Conservation (phyloP, 2,797 vertebrate genomes). For the Anolis apletophallus region DNA sequence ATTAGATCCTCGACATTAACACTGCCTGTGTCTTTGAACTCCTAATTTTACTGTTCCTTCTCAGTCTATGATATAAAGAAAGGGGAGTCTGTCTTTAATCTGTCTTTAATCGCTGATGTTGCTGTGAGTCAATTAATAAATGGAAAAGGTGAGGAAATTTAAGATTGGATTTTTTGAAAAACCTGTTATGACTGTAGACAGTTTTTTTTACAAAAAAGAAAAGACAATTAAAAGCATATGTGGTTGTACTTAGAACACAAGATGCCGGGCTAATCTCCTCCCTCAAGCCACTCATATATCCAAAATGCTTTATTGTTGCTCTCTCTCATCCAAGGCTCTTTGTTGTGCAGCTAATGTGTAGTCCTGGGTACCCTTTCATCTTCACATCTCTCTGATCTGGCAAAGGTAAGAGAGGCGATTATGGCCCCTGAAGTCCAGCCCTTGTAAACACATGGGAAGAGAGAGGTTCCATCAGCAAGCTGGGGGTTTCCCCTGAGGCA, state of each 20-base stretch:
- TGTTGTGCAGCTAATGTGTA: slow-evolving; percentile 73
- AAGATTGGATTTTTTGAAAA: not conserved
- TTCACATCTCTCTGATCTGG: slow-evolving; percentile 60
- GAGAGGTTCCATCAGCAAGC: not conserved
- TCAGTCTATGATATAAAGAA: not conserved
- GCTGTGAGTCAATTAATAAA: not conserved
- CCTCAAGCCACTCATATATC: slow-evolving; percentile 60
- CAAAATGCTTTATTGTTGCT: slow-evolving; percentile 68
- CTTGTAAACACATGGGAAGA: not conserved
- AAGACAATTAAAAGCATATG: not conserved
- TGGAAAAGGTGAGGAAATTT: not conserved
- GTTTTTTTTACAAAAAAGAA: not conserved
- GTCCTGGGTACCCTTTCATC: slow-evolving; percentile 73
- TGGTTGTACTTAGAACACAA: not conserved
- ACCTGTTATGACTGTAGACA: not conserved
- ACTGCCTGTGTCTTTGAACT: not conserved
- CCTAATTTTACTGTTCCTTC: slow-evolving; percentile 2
- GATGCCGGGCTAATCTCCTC: too few relatives aligned
- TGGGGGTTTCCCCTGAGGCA: slow-evolving; percentile 7
- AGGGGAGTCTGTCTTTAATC: not conserved
- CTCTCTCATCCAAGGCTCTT: slow-evolving; percentile 45
- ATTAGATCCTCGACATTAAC: slow-evolving; percentile 2
- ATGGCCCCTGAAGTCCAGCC: slow-evolving; percentile 8
- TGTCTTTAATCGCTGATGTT: not conserved
- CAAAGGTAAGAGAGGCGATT: slow-evolving; percentile 10